Percentiles rank a stretch among this genome's conserved stretches.
phyloP scores from a whole-genome alignment of 37 sponge, comb jelly and placozoan genomes.

The Oopsacas minuta region DNA sequence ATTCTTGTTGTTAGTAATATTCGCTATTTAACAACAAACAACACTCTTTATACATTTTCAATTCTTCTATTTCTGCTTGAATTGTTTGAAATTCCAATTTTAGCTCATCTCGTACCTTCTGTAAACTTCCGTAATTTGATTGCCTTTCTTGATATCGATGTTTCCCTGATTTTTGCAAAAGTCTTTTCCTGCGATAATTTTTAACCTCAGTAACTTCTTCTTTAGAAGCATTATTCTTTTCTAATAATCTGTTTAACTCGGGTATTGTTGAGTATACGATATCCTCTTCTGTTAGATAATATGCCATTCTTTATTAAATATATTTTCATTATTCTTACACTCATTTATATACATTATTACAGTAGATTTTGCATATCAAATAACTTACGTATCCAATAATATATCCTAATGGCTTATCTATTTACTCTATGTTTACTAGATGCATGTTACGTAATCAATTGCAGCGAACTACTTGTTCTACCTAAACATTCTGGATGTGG shows the following conservation, averaged over 20 bases:
- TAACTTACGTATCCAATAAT: too few relatives aligned
- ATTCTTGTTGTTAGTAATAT: background rate
- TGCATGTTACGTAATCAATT: too few relatives aligned
- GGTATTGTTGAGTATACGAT: background rate
- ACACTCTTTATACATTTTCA: constrained; percentile 15
- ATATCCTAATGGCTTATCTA: too few relatives aligned
- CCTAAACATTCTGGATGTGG: too few relatives aligned
- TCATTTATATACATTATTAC: background rate
- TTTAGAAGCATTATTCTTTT: background rate
- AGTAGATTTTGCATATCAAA: background rate
- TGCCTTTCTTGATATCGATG: background rate
- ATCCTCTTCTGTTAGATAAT: constrained; percentile 10
- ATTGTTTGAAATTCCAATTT: background rate
- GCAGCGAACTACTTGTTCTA: too few relatives aligned
- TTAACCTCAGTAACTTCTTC: background rate
- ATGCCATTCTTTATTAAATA: background rate
- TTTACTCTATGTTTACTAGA: too few relatives aligned
- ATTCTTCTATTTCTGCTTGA: constrained; percentile 2
- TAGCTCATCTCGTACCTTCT: background rate
- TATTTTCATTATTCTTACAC: background rate
- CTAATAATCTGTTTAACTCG: constrained; percentile 3
- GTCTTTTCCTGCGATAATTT: background rate
- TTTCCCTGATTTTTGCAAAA: background rate
- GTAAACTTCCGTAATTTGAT: background rate
- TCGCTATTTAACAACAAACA: background rate